Evolutionary conservation across 2,888 invertebrate genomes (phyloP).

Genomic region (Cordilura impudica): DNA sequence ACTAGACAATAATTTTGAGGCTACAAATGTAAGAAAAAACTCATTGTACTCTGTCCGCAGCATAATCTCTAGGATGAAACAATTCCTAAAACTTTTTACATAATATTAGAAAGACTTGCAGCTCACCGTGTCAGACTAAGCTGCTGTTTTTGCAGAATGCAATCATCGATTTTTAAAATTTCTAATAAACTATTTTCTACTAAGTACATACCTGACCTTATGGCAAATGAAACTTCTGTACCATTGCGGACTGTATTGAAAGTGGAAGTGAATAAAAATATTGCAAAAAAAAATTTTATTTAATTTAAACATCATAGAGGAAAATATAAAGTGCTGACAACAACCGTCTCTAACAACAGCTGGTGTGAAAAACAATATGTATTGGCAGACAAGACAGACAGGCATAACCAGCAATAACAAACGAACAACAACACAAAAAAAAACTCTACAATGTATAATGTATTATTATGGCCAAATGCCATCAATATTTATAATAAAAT

Average conservation of each 20-base stretch:
- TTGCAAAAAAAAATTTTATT: neutral
- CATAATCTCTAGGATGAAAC: no score
- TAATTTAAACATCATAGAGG: constrained; percentile 24
- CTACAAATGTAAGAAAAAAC: no score
- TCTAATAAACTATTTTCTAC: no score
- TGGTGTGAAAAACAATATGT: constrained; percentile 12
- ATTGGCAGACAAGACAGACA: neutral
- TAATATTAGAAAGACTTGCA: no score
- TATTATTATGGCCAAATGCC: constrained; percentile 55
- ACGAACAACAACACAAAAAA: constrained; percentile 9
- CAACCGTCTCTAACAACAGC: constrained; percentile 12
- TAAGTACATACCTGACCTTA: no score
- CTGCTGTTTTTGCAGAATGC: no score
- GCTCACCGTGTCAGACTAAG: no score
- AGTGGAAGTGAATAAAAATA: neutral
- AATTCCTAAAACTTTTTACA: no score
- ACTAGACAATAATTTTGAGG: no score
- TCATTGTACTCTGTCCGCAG: no score
- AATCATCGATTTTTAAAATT: no score
- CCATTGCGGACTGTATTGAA: neutral
- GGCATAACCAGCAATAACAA: constrained; percentile 5
- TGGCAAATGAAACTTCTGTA: neutral
- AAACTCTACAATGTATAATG: neutral
- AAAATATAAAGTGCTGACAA: constrained; percentile 26
- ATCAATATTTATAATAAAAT: constrained; percentile 44